These are phyloP conservation scores for Plebejus melissa DNA, from an alignment of 2,888 invertebrate species.

Conservation along the genomic window DNA sequence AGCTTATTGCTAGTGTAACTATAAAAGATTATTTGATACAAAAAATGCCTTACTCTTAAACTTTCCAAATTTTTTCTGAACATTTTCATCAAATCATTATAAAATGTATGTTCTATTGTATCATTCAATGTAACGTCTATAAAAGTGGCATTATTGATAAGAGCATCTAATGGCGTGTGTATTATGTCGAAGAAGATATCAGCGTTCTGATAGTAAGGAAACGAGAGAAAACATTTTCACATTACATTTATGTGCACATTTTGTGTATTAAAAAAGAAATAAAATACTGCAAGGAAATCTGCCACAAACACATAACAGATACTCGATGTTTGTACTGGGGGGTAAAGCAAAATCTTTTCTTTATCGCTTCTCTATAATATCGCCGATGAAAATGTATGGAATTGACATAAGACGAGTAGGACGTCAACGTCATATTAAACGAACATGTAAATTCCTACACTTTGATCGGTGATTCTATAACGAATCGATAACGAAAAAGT, in stretches of 20 bases:
- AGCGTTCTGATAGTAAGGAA: slow-evolving; percentile 3
- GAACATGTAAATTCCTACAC: no score
- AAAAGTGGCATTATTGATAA: slow-evolving; percentile 4
- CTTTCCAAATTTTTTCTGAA: not conserved
- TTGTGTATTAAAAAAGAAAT: slow-evolving; percentile 12
- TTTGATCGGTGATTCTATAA: no score
- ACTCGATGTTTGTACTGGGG: no score
- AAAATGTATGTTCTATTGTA: not conserved
- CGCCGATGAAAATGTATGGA: no score
- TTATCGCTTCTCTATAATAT: no score
- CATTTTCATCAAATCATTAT: not conserved
- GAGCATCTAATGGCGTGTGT: slow-evolving; percentile 12
- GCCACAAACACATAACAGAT: not conserved
- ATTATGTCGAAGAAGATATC: slow-evolving; percentile 9
- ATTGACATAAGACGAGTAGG: no score
- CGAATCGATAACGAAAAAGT: no score
- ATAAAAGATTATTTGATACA: not conserved
- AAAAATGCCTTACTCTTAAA: not conserved
- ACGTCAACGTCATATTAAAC: no score
- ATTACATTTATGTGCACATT: slow-evolving; percentile 12
- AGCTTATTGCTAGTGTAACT: not conserved
- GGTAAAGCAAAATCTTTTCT: no score
- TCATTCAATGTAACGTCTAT: not conserved
- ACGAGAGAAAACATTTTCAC: slow-evolving; percentile 10
- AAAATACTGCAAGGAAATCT: not conserved